A percentile compares a stretch with the other conserved stretches of the same genome.
phyloP scores from a whole-genome alignment of 2,113 vertebrate genomes.

The Ceyx margarethae region DNA sequence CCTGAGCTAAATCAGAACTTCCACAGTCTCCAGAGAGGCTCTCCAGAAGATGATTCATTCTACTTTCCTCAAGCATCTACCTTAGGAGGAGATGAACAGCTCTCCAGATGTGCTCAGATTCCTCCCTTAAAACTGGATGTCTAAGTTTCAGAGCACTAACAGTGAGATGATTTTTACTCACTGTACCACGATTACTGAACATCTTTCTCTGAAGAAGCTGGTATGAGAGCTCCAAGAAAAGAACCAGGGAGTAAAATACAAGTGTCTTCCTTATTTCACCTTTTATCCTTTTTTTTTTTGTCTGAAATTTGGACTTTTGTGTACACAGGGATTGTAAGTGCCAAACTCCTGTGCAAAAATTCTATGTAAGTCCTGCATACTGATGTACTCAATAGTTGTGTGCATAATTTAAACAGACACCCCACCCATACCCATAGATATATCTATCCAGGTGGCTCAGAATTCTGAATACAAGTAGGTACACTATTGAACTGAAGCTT shows the following conservation, averaged over 20 bases:
- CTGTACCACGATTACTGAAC: background rate
- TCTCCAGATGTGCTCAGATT: background rate
- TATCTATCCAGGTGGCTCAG: background rate
- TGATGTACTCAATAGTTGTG: background rate
- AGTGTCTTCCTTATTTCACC: no score
- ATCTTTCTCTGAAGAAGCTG: background rate
- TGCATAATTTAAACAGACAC: background rate
- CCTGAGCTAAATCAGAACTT: conserved; percentile 26
- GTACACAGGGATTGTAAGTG: background rate
- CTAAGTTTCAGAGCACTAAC: background rate
- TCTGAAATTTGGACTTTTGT: background rate
- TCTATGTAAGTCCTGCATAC: background rate
- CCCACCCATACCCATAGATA: background rate
- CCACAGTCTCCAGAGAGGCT: background rate
- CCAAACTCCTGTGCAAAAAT: background rate
- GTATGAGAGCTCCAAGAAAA: background rate
- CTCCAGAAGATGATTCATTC: conserved; percentile 5
- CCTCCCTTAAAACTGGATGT: background rate
- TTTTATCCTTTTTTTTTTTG: background rate
- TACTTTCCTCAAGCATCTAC: background rate
- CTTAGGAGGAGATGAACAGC: background rate
- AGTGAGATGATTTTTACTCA: background rate
- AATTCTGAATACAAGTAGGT: background rate
- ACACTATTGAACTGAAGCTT: background rate
- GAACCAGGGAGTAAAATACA: background rate